A percentile compares a stretch with the other conserved stretches of the same genome.
Conservation (phyloP, 2,888 invertebrate genomes). For the Macropis europaea region DNA sequence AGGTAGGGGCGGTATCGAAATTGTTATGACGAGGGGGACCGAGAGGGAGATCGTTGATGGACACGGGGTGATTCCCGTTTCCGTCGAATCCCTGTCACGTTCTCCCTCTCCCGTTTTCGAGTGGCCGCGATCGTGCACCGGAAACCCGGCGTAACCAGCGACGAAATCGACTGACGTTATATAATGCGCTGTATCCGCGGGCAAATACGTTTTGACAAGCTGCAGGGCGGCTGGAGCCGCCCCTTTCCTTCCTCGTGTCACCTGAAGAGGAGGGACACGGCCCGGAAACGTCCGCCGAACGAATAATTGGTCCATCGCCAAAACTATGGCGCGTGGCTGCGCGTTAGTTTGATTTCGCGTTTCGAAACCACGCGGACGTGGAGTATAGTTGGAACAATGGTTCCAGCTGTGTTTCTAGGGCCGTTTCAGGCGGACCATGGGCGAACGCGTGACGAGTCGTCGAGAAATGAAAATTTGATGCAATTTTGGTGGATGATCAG, state of each 20-base stretch:
- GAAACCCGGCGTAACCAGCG: slow-evolving; percentile 5
- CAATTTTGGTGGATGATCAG: too few species aligned
- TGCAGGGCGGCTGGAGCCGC: too few species aligned
- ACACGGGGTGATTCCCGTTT: slow-evolving; percentile 33
- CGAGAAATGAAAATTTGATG: too few species aligned
- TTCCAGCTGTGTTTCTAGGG: too few species aligned
- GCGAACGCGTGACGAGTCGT: too few species aligned
- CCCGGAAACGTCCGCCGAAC: slow-evolving; percentile 34
- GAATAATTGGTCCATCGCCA: slow-evolving; percentile 59
- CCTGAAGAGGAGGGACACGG: neutral
- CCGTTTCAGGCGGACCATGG: too few species aligned
- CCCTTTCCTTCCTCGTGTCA: too few species aligned
- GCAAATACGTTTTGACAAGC: slow-evolving; percentile 56
- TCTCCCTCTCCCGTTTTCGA: slow-evolving; percentile 27
- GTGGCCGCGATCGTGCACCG: slow-evolving; percentile 26
- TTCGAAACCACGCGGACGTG: too few species aligned
- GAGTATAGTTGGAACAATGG: too few species aligned
- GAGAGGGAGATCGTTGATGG: slow-evolving; percentile 43
- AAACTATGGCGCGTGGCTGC: slow-evolving; percentile 12
- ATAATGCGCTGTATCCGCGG: slow-evolving; percentile 43
- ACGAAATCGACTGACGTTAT: slow-evolving; percentile 23
- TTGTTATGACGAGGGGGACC: slow-evolving; percentile 44
- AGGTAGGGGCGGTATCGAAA: slow-evolving; percentile 43
- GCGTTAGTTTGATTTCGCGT: slow-evolving; percentile 43
- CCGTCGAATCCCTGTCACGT: slow-evolving; percentile 25